Base-by-base conservation (phyloP, 2,113 vertebrate species). In the Peromyscus californicus region DNA sequence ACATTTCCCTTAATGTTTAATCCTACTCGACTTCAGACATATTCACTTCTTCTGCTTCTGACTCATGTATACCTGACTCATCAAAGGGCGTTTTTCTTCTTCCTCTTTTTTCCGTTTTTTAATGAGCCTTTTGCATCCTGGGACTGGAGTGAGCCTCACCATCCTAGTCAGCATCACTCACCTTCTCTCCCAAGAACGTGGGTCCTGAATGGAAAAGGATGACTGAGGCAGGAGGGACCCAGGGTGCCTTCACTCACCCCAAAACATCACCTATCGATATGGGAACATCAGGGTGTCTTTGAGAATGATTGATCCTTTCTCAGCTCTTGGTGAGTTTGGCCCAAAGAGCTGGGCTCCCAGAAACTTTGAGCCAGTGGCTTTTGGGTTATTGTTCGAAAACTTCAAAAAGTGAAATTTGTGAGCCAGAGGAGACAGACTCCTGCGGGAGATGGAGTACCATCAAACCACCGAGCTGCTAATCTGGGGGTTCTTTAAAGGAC, bases 61-160 rank as follows among this genome's bases (percentile, higher is more conserved):
- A 94, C 93, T 93, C 95, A 54, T 0, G 0, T 31, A 33, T 33
- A 94, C 91, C 89, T 96, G 86, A 63, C 72, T 97, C 93, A 82
- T 93, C 89, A 17, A 89, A 84, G 61, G 65, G 24, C 33, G 0
- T 89, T 45, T 90, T 67, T 70, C 33, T 3, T 70, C 59, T 22
- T 24, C 63, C 80, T 19, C 2, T 16, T 39, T 48, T 15, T 67
- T n/a, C 7, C 0, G 21, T 42, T 87, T 93, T 92, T 74, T 70
- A 85, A 96, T 36, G 54, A 97, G 70, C 95, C 54, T 75, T 92
- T 97, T 95, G 86, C 86, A 85, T 76, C 80, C n/a, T 9, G 87
- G 83, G 93, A 69, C 65, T 84, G 36, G 51, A 57, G 31, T 67
- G 78, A 79, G 72, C n/a, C 85, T 80, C 33, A 21, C 42, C 84